These are phyloP conservation scores for Puntigrus tetrazona DNA, from an alignment of 2,113 vertebrate genomes.

Conservation along the genomic window DNA sequence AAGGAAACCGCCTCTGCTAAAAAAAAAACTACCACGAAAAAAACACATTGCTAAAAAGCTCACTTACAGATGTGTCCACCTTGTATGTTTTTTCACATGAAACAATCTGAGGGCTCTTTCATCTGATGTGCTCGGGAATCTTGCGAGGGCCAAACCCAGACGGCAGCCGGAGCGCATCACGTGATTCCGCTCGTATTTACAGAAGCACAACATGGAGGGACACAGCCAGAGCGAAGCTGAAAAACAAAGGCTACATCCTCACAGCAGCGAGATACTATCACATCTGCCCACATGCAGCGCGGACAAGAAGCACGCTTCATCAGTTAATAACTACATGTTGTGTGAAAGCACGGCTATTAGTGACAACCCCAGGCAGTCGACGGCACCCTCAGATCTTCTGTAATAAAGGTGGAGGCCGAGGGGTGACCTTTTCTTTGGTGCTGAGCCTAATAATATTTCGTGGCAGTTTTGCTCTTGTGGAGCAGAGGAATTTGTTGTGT, in stretches of 20 bases:
- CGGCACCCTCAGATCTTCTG: slow-evolving; percentile 11
- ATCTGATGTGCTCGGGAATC: neutral
- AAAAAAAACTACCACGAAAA: no score
- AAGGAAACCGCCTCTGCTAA: slow-evolving; percentile 38
- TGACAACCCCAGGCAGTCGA: neutral
- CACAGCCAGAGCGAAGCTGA: neutral
- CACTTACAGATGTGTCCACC: neutral
- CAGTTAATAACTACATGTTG: slow-evolving; percentile 2
- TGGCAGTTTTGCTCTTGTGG: neutral
- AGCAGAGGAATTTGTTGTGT: slow-evolving; percentile 33
- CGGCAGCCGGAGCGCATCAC: neutral
- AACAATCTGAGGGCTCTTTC: neutral
- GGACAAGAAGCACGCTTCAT: slow-evolving; percentile 16
- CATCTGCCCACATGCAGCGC: slow-evolving; percentile 17
- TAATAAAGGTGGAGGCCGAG: neutral
- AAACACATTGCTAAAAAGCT: slow-evolving; percentile 36
- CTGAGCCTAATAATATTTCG: neutral
- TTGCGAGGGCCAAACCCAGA: neutral
- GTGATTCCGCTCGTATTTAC: neutral
- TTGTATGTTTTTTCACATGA: neutral
- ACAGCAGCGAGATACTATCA: slow-evolving; percentile 17
- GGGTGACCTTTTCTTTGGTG: slow-evolving; percentile 24
- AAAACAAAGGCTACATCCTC: slow-evolving; percentile 31
- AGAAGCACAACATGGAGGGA: neutral
- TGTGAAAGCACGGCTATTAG: slow-evolving; percentile 4